Evolutionary conservation across 1,140 invertebrate genomes (phyloP), one percentile per base, ranked within the genome.

Genomic region (Stegodyphus dumicola): DNA sequence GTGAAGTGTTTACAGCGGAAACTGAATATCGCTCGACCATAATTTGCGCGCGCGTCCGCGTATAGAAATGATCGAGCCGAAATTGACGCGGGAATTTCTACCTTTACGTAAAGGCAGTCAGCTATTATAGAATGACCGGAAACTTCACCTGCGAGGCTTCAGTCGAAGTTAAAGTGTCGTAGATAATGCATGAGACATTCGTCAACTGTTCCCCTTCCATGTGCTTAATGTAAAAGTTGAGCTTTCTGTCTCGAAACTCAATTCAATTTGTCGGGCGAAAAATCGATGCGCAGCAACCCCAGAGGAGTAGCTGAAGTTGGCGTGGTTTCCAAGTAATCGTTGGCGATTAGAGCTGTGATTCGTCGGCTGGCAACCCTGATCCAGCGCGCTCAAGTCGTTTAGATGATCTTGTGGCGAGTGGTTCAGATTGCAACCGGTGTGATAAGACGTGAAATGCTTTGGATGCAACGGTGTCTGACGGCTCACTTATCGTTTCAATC

Each of bases 331-430:
- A 33, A 33, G 33, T 33, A 33, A 33, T 33, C 33, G 33, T 33
- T 33, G 78, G 53, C 65, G 73, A 60, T 73, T 73, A 71, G 18
- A n/a, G 78, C 78, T 81, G 78, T 64, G 78, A 81, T 73, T 73
- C 69, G 18, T 17, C 48, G 51, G 67, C 15, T 81, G 78, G 78
- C 56, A 81, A 81, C 67, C 78, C 78, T 60, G 78, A 64, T 51
- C 54, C 18, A 17, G 70, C 6, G 80, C 80, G 33, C 54, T 66
- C 48, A 75, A 56, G 71, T 71, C 69, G 71, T 75, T 77, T 83
- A 83, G 80, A 69, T 73, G 69, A 75, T 83, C 71, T 83, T 83
- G 80, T 75, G 80, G 71, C 54, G 80, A 83, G 71, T 83, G 75
- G 80, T 83, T 83, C 80, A 71, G 56, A 75, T 83, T 67, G 80